Percentiles rank a stretch among this genome's conserved stretches.
phyloP scores from a whole-genome alignment of 2,113 vertebrate species.

The Dryoscopus gambensis region DNA sequence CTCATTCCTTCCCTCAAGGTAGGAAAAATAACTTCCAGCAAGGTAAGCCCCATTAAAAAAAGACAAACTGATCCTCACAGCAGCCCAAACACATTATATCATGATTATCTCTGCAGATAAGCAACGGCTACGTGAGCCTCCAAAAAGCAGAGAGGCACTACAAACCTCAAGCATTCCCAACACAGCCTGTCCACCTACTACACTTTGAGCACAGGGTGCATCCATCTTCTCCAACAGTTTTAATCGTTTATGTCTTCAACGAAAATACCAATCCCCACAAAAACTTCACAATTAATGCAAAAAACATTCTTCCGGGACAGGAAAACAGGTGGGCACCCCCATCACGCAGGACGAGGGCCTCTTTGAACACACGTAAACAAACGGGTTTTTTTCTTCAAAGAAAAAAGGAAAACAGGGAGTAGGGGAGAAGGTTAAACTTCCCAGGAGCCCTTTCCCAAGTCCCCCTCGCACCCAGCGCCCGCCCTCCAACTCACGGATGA shows the following conservation, averaged over 20 bases:
- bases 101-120: background rate
- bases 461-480: background rate
- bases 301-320: background rate
- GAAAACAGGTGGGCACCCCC: background rate
- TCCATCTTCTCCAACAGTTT: background rate
- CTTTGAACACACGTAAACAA: background rate
- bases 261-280: background rate
- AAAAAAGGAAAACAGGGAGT: background rate
- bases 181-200: background rate
- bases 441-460: background rate
- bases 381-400: background rate
- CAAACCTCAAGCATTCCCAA: background rate
- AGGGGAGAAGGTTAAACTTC: background rate
- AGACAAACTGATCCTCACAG: background rate
- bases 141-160: background rate
- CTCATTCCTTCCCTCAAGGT: background rate
- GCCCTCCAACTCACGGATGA: background rate
- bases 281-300: background rate
- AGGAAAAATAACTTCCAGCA: background rate
- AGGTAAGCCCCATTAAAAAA: background rate
- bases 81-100: background rate
- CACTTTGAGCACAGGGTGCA: background rate
- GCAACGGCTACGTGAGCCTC: rapidly evolving
- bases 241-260: background rate
- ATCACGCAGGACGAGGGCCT: background rate